Conservation (phyloP, 1,140 invertebrate genomes). For the Drosophila tani region DNA sequence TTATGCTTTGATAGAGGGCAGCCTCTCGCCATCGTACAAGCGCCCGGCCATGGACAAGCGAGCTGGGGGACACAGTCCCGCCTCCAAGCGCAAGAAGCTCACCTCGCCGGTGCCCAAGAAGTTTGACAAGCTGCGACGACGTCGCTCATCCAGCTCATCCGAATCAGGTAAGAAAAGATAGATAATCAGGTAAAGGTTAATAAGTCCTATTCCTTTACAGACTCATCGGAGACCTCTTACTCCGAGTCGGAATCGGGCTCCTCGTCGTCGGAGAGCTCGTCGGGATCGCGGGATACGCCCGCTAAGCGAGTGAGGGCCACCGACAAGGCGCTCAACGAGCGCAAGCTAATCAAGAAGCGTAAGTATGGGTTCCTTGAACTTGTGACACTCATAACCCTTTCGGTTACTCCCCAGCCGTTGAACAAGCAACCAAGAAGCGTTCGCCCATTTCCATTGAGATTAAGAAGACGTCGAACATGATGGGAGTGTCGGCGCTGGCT, state of each 20-base stretch:
- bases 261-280: slow-evolving; percentile 86
- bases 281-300: slow-evolving; percentile 81
- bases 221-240: slow-evolving; percentile 87
- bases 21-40: slow-evolving; percentile 71
- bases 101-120: slow-evolving; percentile 66
- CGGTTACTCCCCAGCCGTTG: slow-evolving; percentile 43
- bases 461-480: slow-evolving; percentile 85
- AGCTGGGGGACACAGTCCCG: slow-evolving; percentile 63
- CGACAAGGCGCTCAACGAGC: slow-evolving; percentile 85
- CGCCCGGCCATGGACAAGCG: slow-evolving; percentile 63
- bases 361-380: slow-evolving; percentile 5
- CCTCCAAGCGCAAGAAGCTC: slow-evolving; percentile 70
- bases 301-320: slow-evolving; percentile 76
- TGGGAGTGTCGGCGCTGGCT: slow-evolving; percentile 85
- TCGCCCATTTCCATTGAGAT: slow-evolving; percentile 84
- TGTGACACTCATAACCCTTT: too few species aligned
- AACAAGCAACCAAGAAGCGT: slow-evolving; percentile 85
- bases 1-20: slow-evolving; percentile 39
- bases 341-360: slow-evolving; percentile 85
- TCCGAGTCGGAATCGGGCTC: slow-evolving; percentile 85
- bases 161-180: slow-evolving; percentile 84
- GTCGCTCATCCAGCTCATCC: slow-evolving; percentile 82
- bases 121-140: slow-evolving; percentile 63
- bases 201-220: slow-evolving; percentile 3
- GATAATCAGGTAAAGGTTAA: too few species aligned